Conservation (phyloP, 1,140 invertebrate species). For the Caenorhabditis inopinata region DNA sequence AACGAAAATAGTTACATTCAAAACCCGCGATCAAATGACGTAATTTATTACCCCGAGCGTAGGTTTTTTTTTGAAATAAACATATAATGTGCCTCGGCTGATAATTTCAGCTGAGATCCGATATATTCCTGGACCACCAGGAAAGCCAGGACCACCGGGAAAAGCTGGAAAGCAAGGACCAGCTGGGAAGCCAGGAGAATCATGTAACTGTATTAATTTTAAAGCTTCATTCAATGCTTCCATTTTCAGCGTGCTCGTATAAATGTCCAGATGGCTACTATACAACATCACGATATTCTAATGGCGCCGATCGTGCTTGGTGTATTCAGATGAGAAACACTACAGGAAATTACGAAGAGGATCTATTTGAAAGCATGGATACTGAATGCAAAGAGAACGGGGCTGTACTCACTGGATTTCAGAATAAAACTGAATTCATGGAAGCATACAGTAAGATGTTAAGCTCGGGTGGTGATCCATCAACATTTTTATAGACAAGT, state of each 20-base stretch:
- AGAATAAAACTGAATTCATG: neutral
- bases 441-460: neutral
- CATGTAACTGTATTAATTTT: neutral
- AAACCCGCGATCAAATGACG: neutral
- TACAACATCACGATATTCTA: neutral
- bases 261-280: neutral
- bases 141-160: constrained; percentile 8
- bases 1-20: no score
- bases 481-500: neutral
- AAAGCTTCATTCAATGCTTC: no score
- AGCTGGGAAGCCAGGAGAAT: neutral
- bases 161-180: neutral
- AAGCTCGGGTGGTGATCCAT: no score
- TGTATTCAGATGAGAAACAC: neutral
- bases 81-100: neutral
- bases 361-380: neutral
- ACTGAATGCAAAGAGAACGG: neutral
- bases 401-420: neutral
- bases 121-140: neutral
- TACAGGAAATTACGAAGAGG: neutral
- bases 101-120: neutral
- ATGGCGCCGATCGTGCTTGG: neutral
- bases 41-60: neutral
- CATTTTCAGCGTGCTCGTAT: neutral
- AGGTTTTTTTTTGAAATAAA: neutral